A percentile compares a stretch with the other conserved stretches of the same genome.
Evolutionary conservation across 2,797 vertebrate species (phyloP).

Genomic region (Mus spretus): DNA sequence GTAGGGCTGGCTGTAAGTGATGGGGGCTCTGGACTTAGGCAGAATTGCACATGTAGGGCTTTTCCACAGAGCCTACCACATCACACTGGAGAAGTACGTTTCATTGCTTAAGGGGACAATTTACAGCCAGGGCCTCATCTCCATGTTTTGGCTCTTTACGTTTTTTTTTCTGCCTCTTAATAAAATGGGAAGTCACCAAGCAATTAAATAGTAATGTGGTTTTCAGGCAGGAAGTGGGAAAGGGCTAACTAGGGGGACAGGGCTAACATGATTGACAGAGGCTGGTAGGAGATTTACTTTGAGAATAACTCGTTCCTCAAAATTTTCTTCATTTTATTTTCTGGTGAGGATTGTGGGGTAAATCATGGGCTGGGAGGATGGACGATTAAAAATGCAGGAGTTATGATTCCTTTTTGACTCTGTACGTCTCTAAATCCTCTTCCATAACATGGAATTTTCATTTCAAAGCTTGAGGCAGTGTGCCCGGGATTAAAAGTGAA

Average conservation of each 20-base stretch:
- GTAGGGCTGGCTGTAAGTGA: slow-evolving; percentile 67
- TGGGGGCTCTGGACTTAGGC: slow-evolving; percentile 23
- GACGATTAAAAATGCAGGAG: slow-evolving; percentile 88
- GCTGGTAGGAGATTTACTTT: slow-evolving; percentile 87
- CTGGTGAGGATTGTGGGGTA: slow-evolving; percentile 85
- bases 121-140: slow-evolving; percentile 78
- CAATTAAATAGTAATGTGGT: slow-evolving; percentile 85
- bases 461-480: slow-evolving; percentile 72
- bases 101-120: slow-evolving; percentile 76
- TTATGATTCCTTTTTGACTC: slow-evolving; percentile 88
- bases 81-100: slow-evolving; percentile 72
- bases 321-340: slow-evolving; percentile 88
- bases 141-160: slow-evolving; percentile 80
- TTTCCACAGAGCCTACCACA: slow-evolving; percentile 69
- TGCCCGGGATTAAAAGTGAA: slow-evolving; percentile 81
- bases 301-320: slow-evolving; percentile 88
- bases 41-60: slow-evolving; percentile 68
- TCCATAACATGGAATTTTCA: slow-evolving; percentile 78
- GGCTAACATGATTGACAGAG: slow-evolving; percentile 87
- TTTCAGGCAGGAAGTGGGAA: slow-evolving; percentile 80
- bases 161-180: slow-evolving; percentile 84
- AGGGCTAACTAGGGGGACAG: slow-evolving; percentile 71
- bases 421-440: slow-evolving; percentile 86
- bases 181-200: slow-evolving; percentile 85
- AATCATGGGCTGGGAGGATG: slow-evolving; percentile 85